Evolutionary conservation across 2,797 vertebrate genomes (phyloP), one percentile per base, ranked within the genome.

Genomic region (Cyprinodon diabolis): DNA sequence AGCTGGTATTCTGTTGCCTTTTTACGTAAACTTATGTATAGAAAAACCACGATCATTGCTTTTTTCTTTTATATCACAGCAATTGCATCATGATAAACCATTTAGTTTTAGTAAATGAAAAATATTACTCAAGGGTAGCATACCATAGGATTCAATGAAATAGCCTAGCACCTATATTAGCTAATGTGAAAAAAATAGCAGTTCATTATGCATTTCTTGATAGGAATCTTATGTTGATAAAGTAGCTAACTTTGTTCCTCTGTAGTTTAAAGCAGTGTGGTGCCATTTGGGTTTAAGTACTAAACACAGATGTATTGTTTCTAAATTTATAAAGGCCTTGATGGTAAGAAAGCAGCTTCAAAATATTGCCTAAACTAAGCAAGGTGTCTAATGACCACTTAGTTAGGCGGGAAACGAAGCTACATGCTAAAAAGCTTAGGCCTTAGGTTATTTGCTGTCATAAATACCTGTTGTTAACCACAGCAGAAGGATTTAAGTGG

Each of bases 401-500:
- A 35, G 57, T 60, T 25, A 23, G 49, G 45, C 51, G 11, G 40
- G 48, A 67, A 68, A 40, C 6, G 52, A 43, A 43, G 47, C 37
- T 60, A 37, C 48, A 69, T 40, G 54, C 62, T 72, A 71, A 78
- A 68, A 37, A 3, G 62, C 6, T 55, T 66, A 19, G 23, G 49
- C 56, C 55, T 15, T 17, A n/a, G 55, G 21, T 55, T 72, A 37
- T 67, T 15, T 25, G 30, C 57, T 43, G 56, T 51, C 37, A 43
- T 65, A 83, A 74, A 60, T 35, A 37, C 49, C 37, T 49, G 19
- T 21, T 30, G 49, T 25, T 49, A 70, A 66, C 56, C 15, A 55
- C 48, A 10, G 62, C 72, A 80, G 73, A 56, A 43, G 48, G 47
- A 57, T 35, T 58, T 68, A 52, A 62, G 60, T 54, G 60, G 23